Conservation (phyloP, 2,888 invertebrate genomes). For the Synergus itoensis region DNA sequence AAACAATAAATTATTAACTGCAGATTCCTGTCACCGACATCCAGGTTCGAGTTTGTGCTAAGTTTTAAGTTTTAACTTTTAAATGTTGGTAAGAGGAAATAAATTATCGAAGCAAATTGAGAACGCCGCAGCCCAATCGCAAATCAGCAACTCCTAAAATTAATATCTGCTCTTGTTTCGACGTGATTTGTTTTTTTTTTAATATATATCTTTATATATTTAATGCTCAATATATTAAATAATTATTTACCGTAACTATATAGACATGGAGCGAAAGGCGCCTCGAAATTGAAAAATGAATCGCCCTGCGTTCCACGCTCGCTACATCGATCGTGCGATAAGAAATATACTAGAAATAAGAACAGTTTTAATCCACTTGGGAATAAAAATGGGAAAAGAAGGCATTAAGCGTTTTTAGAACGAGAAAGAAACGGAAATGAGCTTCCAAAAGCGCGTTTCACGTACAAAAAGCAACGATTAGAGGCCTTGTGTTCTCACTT, state of each 20-base stretch:
- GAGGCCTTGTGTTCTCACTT: conserved; percentile 75
- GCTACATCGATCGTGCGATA: conserved; percentile 40
- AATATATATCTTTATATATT: conserved; percentile 66
- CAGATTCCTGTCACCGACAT: neutral
- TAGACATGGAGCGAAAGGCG: conserved; percentile 53
- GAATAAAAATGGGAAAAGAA: conserved; percentile 51
- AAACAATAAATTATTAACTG: conserved; percentile 10
- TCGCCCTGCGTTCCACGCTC: conserved; percentile 15
- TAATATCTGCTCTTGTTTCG: conserved; percentile 59
- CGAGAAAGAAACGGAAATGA: conserved; percentile 6
- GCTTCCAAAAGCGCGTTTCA: conserved; percentile 72
- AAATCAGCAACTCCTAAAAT: conserved; percentile 36
- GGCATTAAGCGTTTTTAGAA: conserved; percentile 12
- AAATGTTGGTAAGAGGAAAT: neutral
- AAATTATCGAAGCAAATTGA: conserved; percentile 27
- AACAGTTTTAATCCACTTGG: neutral
- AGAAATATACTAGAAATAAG: conserved; percentile 24
- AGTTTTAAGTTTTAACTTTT: neutral
- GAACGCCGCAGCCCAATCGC: conserved; percentile 32
- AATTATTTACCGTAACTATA: conserved; percentile 68
- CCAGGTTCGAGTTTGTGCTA: neutral
- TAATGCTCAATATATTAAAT: conserved; percentile 72
- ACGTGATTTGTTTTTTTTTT: conserved; percentile 49
- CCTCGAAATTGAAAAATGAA: conserved; percentile 47
- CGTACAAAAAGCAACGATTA: conserved; percentile 77